Base-by-base conservation (phyloP, 1,140 invertebrate species). In the Drosophila obscura region DNA sequence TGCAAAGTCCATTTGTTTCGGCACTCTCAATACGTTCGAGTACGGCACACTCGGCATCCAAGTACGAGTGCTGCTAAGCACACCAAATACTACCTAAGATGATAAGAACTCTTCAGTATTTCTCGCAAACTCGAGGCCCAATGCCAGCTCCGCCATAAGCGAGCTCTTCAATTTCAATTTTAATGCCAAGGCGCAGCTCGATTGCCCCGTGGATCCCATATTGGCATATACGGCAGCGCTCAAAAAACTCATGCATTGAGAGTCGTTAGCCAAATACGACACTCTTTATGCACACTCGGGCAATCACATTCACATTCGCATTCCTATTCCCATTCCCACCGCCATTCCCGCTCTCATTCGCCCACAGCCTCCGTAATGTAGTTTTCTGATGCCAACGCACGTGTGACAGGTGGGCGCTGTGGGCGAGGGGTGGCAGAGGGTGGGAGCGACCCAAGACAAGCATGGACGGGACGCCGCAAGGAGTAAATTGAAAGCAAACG, bases 401-500 rank as follows among this genome's bases (percentile, higher is more conserved):
- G 58, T 49, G 46, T 59, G 48, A 28, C 55, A 16, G 16, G 43
- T 31, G 41, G 41, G 26, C 16, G 13, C 9, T 2, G 19, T 3
- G 1, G 22, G 22, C 22, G 22, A 24, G 19, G 0, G 19, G n/a
- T 11, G n/a, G 41, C 16, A 45, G 35, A 39, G 16, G 43, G 55
- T 5, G 35, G 49, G 16, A 44, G 55, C 11, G 19, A 19, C 45
- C 19, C 13, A 39, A 45, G 26, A 28, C 26, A 28, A 19, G 31
- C 44, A 56, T 16, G 44, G 46, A 13, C 46, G 24, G 16, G n/a
- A 24, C 22, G 62, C 69, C 71, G 28, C 50, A 43, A 68, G 74
- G 39, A 26, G 74, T 63, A 83, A 83, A 83, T 83, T 83, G 75
- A 83, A 83, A 83, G 72, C 72, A 76, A 84, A 73, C 61, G 60